phyloP scores from a whole-genome alignment of 1,140 invertebrate species.

The Drosophila insularis region DNA sequence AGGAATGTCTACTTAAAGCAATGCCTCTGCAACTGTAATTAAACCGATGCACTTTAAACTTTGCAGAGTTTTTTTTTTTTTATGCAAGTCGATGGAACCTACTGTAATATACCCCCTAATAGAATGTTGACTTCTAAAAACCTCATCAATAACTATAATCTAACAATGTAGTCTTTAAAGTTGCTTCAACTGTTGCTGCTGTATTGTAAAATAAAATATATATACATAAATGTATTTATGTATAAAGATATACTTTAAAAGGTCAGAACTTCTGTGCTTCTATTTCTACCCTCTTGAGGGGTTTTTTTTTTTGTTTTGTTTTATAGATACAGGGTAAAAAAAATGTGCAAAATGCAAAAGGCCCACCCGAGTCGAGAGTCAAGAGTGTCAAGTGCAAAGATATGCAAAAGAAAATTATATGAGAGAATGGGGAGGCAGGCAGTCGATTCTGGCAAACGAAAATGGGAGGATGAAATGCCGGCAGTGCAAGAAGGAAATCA shows the following conservation, averaged over 20 bases:
- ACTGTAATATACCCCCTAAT: background rate
- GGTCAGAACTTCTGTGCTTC: background rate
- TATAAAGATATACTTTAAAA: background rate
- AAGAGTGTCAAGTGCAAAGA: slow-evolving; percentile 73
- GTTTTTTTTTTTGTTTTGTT: background rate
- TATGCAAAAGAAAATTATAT: slow-evolving; percentile 59
- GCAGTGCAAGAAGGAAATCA: slow-evolving; percentile 63
- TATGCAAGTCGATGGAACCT: background rate
- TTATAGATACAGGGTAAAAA: background rate
- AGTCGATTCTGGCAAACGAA: background rate
- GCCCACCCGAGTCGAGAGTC: slow-evolving; percentile 39
- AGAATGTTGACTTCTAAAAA: too few species aligned
- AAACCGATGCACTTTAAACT: slow-evolving; percentile 51
- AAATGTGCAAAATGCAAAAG: slow-evolving; percentile 2
- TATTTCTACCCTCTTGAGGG: background rate
- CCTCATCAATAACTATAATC: too few species aligned
- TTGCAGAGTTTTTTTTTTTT: slow-evolving; percentile 15
- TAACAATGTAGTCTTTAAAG: too few species aligned
- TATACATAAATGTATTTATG: background rate
- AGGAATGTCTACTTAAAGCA: slow-evolving; percentile 42
- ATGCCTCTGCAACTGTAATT: slow-evolving; percentile 64
- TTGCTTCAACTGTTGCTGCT: too few species aligned
- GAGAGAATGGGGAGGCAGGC: background rate
- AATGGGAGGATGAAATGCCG: slow-evolving; percentile 10
- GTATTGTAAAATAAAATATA: too few species aligned